A percentile compares a stretch with the other conserved stretches of the same genome.
Conservation (phyloP, 2,888 invertebrate genomes). For the Augiades crinisus region DNA sequence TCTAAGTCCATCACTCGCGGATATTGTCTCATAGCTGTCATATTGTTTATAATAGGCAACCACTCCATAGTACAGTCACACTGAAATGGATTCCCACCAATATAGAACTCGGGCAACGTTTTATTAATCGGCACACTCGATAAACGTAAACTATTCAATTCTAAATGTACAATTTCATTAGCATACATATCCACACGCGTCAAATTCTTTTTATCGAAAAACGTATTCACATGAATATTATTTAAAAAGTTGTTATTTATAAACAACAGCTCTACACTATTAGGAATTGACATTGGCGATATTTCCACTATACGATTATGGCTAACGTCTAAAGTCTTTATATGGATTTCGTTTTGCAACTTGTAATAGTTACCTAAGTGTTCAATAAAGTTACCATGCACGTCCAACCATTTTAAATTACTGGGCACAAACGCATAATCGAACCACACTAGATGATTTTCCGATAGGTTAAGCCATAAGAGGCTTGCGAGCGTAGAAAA, state of each 20-base stretch:
- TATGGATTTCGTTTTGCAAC: conserved; percentile 89
- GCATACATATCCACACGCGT: conserved; percentile 95
- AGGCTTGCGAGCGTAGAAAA: conserved; percentile 92
- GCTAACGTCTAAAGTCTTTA: conserved; percentile 93
- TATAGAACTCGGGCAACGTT: conserved; percentile 92
- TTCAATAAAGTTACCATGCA: conserved; percentile 94
- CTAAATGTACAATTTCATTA: conserved; percentile 91
- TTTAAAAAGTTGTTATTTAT: conserved; percentile 94
- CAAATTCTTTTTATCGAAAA: conserved; percentile 91
- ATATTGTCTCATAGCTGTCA: conserved; percentile 90
- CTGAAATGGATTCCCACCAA: conserved; percentile 96
- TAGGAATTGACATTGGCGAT: conserved; percentile 91
- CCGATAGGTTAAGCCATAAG: conserved; percentile 93
- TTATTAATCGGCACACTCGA: conserved; percentile 87
- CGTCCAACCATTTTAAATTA: conserved; percentile 94
- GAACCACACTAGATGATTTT: conserved; percentile 96
- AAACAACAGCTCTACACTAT: conserved; percentile 92
- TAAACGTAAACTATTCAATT: conserved; percentile 89
- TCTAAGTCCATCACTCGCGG: conserved; percentile 94
- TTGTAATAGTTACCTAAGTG: conserved; percentile 94
- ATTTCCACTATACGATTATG: conserved; percentile 93
- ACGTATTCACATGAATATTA: conserved; percentile 91
- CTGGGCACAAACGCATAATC: conserved; percentile 95
- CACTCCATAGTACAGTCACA: conserved; percentile 98
- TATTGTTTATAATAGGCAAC: conserved; percentile 94